phyloP scores from a whole-genome alignment of 1,140 invertebrate genomes.

The Lethrus apterus region DNA sequence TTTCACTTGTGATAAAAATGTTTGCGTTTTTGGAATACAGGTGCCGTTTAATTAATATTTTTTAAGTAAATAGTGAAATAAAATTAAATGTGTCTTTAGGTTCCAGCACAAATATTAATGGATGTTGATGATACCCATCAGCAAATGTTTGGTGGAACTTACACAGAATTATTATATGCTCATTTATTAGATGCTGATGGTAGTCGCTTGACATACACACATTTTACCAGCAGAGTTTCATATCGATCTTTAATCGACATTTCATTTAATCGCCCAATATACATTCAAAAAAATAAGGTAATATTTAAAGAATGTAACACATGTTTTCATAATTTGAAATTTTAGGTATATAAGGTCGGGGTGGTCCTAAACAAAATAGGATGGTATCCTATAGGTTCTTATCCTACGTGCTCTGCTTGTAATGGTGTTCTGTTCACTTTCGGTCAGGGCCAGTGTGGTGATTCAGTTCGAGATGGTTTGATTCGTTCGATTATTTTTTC shows the following conservation, averaged over 20 bases:
- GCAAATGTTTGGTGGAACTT: conserved; percentile 36
- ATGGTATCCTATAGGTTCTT: conserved; percentile 66
- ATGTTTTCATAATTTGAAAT: conserved; percentile 14
- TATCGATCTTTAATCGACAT: conserved; percentile 65
- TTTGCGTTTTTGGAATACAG: conserved; percentile 63
- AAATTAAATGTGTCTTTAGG: conserved; percentile 42
- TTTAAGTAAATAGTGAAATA: too few species aligned
- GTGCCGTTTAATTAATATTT: conserved; percentile 35
- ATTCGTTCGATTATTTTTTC: conserved; percentile 67
- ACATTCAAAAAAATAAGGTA: conserved; percentile 65
- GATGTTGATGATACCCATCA: conserved; percentile 41
- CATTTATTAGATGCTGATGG: conserved; percentile 70
- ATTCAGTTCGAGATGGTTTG: conserved; percentile 62
- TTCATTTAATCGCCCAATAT: conserved; percentile 67
- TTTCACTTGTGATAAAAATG: conserved; percentile 70
- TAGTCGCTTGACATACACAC: conserved; percentile 67
- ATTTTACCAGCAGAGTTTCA: conserved; percentile 64
- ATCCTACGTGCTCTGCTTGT: conserved; percentile 51
- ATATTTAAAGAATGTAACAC: background rate
- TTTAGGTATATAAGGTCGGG: conserved; percentile 64
- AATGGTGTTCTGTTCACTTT: conserved; percentile 67
- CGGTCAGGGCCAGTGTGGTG: conserved; percentile 55
- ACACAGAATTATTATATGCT: conserved; percentile 71
- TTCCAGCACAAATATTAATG: conserved; percentile 53
- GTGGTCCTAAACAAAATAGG: conserved; percentile 74